A percentile compares a stretch with the other conserved stretches of the same genome.
phyloP scores from a whole-genome alignment of 2,113 vertebrate species.

The Otis tarda region DNA sequence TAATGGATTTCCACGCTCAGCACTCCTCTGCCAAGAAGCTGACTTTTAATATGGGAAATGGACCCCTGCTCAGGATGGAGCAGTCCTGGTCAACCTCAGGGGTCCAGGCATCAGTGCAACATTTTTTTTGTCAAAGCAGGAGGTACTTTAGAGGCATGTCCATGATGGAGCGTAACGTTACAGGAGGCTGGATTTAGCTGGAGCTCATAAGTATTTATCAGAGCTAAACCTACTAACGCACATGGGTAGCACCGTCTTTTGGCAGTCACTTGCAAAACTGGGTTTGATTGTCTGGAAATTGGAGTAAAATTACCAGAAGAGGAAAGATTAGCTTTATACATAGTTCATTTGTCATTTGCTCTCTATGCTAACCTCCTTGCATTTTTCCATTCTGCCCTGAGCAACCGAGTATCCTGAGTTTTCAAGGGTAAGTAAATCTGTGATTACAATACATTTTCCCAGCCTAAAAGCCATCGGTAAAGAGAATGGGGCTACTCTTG shows the following conservation, averaged over 20 bases:
- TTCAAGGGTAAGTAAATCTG: conserved; percentile 2
- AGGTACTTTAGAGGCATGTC: not conserved
- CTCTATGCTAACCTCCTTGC: not conserved
- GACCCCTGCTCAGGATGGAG: not conserved
- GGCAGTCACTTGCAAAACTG: not conserved
- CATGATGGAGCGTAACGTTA: not conserved
- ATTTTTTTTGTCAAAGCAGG: not conserved
- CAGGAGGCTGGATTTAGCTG: not conserved
- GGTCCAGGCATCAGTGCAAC: not conserved
- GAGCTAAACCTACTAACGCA: not conserved
- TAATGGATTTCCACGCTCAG: conserved; percentile 45
- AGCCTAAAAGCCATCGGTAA: conserved; percentile 37
- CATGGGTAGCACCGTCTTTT: not conserved
- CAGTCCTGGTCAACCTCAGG: not conserved
- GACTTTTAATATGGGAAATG: conserved; percentile 48
- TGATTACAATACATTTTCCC: not conserved
- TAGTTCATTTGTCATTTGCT: not conserved
- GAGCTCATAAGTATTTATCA: not conserved
- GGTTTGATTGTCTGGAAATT: not conserved
- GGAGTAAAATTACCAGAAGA: not conserved
- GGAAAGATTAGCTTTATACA: not conserved
- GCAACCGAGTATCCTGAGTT: not conserved
- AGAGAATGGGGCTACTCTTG: not conserved
- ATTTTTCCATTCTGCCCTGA: not conserved
- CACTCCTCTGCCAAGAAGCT: conserved; percentile 21